Conservation (phyloP, 2,797 vertebrate species). For the Delichon dasypus region DNA sequence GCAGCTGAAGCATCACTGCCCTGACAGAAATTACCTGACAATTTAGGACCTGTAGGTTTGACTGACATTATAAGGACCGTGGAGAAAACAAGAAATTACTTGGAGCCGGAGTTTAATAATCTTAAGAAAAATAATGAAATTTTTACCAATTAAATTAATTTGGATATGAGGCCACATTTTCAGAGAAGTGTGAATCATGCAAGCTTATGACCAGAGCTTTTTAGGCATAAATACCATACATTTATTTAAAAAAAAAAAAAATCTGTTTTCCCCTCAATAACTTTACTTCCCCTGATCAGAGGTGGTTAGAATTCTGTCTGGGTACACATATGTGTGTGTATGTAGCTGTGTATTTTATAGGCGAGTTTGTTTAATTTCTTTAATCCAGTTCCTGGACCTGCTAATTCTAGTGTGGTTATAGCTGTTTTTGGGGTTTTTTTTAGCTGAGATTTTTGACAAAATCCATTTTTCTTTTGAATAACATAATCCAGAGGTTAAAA, state of each 20-base stretch:
- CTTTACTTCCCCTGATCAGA: neutral
- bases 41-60: neutral
- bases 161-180: neutral
- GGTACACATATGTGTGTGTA: fast-evolving
- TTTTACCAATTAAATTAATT: neutral
- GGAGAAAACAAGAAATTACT: neutral
- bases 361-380: neutral
- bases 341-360: neutral
- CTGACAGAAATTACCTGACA: neutral
- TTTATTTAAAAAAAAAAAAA: neutral
- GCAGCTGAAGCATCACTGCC: neutral
- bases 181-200: neutral
- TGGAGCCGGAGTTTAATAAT: neutral
- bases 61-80: neutral
- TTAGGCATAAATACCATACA: neutral
- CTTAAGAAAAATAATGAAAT: neutral
- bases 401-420: neutral
- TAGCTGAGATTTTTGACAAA: neutral
- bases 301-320: neutral
- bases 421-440: neutral
- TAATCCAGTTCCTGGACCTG: neutral
- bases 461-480: neutral
- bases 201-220: neutral
- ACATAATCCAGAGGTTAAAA: neutral
- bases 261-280: neutral